A percentile compares a stretch with the other conserved stretches of the same genome.
Evolutionary conservation across 2,113 vertebrate genomes (phyloP).

Genomic region (Strix aluco): DNA sequence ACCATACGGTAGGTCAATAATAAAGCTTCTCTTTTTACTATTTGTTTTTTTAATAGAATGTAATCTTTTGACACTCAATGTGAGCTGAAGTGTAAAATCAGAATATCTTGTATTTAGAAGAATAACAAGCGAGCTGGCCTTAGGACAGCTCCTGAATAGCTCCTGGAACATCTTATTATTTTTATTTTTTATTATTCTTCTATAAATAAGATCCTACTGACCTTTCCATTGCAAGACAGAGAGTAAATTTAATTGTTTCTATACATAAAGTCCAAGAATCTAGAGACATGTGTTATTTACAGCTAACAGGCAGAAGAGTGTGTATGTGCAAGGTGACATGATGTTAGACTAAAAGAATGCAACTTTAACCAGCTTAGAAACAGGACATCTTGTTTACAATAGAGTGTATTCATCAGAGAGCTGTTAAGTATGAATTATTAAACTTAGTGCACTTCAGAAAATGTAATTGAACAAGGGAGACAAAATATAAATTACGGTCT

Average conservation of each 20-base stretch:
- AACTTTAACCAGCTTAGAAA: constrained; percentile 24
- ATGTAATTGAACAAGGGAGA: constrained; percentile 1
- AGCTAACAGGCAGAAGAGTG: background rate
- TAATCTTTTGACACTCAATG: background rate
- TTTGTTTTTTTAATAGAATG: background rate
- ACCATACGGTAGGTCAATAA: background rate
- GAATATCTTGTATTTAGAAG: background rate
- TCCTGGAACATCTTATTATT: background rate
- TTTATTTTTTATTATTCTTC: background rate
- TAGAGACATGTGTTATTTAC: background rate
- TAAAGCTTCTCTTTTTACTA: background rate
- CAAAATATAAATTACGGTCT: constrained; percentile 36
- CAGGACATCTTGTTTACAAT: constrained; percentile 16
- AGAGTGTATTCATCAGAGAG: constrained; percentile 11
- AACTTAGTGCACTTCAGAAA: constrained; percentile 55
- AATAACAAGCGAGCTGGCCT: background rate
- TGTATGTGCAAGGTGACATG: background rate
- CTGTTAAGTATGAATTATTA: constrained; percentile 55
- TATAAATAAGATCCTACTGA: background rate
- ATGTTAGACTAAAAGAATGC: background rate
- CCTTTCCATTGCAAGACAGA: background rate
- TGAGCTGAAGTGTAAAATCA: background rate
- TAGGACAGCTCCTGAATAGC: background rate
- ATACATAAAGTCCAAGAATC: background rate
- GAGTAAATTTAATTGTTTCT: background rate